These are phyloP conservation scores for Rhogogaster chlorosoma DNA, from an alignment of 2,888 invertebrate genomes.

Conservation along the genomic window DNA sequence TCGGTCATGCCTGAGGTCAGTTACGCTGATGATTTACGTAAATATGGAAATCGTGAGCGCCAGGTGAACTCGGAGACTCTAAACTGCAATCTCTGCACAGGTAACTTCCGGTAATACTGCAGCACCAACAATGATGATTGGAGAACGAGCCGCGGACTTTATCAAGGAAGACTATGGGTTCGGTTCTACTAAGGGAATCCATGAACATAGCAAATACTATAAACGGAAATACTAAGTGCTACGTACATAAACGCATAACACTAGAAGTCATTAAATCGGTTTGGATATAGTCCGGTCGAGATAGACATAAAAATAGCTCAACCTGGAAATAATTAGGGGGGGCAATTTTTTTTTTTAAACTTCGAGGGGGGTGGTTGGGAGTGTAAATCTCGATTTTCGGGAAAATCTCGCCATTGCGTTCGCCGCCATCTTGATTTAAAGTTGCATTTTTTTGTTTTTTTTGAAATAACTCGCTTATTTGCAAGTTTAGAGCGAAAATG, in stretches of 20 bases:
- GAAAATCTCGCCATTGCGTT: no score
- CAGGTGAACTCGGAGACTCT: neutral
- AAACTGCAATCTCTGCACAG: constrained; percentile 58
- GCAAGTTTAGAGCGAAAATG: no score
- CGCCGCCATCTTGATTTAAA: no score
- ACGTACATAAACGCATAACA: neutral
- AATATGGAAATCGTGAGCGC: neutral
- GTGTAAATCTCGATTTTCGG: no score
- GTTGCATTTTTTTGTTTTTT: no score
- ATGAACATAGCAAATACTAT: neutral
- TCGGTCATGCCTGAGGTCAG: constrained; percentile 82
- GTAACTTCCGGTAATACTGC: constrained; percentile 80
- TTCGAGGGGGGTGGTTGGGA: no score
- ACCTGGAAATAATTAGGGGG: no score
- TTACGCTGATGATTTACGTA: neutral
- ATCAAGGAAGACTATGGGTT: constrained; percentile 64
- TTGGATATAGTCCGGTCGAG: neutral
- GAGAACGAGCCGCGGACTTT: no score
- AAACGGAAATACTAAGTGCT: neutral
- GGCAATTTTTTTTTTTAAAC: no score
- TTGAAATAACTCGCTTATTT: no score
- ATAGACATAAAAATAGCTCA: no score
- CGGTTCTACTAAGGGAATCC: neutral
- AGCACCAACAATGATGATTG: constrained; percentile 79
- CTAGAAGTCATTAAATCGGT: neutral